Evolutionary conservation across 2,113 vertebrate species (phyloP).

Genomic region (Artemisiospiza belli): DNA sequence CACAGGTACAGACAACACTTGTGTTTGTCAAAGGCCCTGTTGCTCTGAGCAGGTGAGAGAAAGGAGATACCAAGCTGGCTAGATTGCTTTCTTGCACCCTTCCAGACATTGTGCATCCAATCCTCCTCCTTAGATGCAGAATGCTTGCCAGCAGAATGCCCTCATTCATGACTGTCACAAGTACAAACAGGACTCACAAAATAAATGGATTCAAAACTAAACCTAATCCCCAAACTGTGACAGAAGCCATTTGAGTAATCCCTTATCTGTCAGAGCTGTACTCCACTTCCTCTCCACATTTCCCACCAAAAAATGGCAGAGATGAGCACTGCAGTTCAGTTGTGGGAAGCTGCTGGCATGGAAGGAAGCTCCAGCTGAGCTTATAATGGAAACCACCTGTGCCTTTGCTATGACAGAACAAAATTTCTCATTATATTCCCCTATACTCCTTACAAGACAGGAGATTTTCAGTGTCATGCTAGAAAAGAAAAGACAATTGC

Average conservation of each 20-base stretch:
- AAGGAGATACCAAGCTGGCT: background rate
- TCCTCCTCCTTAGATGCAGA: background rate
- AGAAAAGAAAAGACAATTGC: background rate
- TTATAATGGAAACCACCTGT: constrained; percentile 47
- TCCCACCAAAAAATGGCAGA: background rate
- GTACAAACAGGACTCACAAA: constrained; percentile 4
- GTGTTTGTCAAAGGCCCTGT: background rate
- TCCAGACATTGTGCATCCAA: background rate
- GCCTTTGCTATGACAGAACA: background rate
- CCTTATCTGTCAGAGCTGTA: background rate
- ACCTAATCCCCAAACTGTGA: constrained; percentile 19
- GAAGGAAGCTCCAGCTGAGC: constrained; percentile 53
- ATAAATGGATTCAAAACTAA: constrained; percentile 23
- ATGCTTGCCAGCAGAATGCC: constrained; percentile 1
- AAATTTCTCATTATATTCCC: constrained; percentile 7
- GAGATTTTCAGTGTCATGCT: background rate
- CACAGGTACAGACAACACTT: background rate
- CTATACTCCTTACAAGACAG: background rate
- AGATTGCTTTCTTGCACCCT: background rate
- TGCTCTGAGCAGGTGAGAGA: background rate
- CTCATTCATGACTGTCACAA: background rate
- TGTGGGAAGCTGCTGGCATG: constrained; percentile 43
- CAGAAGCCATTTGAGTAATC: constrained; percentile 27
- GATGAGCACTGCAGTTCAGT: background rate
- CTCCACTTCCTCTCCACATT: background rate